phyloP scores from a whole-genome alignment of 2,113 vertebrate species.

The Sclerurus mexicanus region DNA sequence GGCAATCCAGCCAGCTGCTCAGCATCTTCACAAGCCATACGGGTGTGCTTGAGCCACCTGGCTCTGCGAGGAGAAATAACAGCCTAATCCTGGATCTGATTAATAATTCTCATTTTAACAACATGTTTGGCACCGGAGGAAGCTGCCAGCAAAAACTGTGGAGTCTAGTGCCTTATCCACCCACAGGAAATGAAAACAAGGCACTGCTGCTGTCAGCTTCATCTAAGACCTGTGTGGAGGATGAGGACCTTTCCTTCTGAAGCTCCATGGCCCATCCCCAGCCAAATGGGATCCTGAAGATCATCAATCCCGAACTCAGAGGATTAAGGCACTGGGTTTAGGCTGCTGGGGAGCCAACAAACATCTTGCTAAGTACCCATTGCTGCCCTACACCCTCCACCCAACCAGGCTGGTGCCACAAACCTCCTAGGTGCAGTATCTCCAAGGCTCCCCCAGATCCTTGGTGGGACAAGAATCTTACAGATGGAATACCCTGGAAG shows the following conservation, averaged over 20 bases:
- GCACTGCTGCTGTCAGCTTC: background rate
- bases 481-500: background rate
- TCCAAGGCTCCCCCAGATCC: background rate
- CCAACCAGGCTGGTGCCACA: background rate
- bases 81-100: background rate
- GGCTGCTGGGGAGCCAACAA: background rate
- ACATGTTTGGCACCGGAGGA: background rate
- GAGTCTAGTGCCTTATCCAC: background rate
- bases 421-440: background rate
- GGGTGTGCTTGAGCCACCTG: background rate
- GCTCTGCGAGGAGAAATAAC: background rate
- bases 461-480: background rate
- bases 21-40: background rate
- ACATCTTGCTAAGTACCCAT: background rate
- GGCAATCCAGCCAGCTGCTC: background rate
- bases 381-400: background rate
- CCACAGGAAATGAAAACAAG: background rate
- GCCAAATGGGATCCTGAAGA: background rate
- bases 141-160: background rate
- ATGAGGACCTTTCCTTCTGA: background rate
- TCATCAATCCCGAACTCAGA: background rate
- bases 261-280: accelerated
- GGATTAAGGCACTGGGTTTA: background rate
- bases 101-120: background rate
- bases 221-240: background rate